phyloP scores from a whole-genome alignment of 2,797 vertebrate species.

The Anisognathus igniventris region DNA sequence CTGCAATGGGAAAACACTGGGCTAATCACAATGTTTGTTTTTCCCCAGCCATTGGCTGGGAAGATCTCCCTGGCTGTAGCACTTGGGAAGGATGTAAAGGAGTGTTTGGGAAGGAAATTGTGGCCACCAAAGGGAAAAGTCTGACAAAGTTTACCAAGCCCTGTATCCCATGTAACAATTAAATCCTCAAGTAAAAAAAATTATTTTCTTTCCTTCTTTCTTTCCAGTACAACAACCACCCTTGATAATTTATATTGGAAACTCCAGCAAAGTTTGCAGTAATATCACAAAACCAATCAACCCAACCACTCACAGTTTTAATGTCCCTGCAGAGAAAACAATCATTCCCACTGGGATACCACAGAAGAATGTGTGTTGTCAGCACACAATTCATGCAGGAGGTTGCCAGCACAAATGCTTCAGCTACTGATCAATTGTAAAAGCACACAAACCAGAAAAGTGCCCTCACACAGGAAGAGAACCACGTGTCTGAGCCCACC shows the following conservation, averaged over 20 bases:
- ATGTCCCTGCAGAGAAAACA: neutral
- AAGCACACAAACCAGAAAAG: neutral
- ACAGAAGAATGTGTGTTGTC: neutral
- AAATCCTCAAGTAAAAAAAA: neutral
- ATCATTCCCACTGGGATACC: neutral
- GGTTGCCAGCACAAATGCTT: neutral
- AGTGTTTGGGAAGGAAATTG: neutral
- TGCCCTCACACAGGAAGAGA: neutral
- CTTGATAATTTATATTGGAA: neutral
- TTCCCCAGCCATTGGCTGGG: neutral
- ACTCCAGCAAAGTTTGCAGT: neutral
- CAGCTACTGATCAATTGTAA: neutral
- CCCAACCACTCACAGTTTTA: neutral
- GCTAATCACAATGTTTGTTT: neutral
- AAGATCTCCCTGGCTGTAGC: neutral
- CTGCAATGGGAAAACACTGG: neutral
- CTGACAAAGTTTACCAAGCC: neutral
- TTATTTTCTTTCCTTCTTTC: neutral
- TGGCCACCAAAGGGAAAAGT: neutral
- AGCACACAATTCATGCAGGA: neutral
- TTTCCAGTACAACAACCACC: neutral
- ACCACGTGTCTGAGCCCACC: neutral
- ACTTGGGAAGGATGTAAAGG: neutral
- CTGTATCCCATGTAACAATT: neutral
- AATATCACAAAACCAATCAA: neutral